Evolutionary conservation across 2,888 invertebrate genomes (phyloP), one percentile per base, ranked within the genome.

Genomic region (Acrobasis consociella): DNA sequence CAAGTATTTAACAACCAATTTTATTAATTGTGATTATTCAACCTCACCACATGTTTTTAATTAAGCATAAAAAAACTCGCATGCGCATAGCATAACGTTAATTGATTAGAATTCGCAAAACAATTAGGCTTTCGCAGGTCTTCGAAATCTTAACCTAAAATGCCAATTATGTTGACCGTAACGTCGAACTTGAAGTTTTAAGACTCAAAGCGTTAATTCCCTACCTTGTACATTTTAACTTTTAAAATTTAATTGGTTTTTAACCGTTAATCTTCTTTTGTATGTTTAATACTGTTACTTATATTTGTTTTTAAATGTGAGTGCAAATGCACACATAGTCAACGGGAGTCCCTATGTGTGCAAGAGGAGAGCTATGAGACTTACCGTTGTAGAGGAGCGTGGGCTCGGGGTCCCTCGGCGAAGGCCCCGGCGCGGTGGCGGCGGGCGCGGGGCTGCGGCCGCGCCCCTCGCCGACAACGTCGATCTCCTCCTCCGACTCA

Each of bases 401-500:
- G 77, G 95, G 95, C 83, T 95, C 92, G 87, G 95, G 86, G 87
- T 94, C 91, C 89, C 87, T 95, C 75, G 94, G 96, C 83, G 94
- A 95, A 82, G 95, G 96, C 85, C 95, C 95, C 76, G 95, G 96
- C 78, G 95, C 93, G 78, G 89, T 93, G 85, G 91, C 91, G 72
- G 90, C 93, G 75, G 89, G 92, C 76, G 91, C 91, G 75, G 91
- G 91, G 86, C 92, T 92, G 75, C 88, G 86, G 84, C 89, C 90
- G 86, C 91, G 90, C 87, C 96, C 96, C 83, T 96, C 96, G 71
- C 96, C 97, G 75, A 97, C 97, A 83, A 97, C 97, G 94, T 97
- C 97, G 93, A 97, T 96, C 93, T 97, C 97, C 91, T 97, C 97
- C 74, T 96, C 91, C 69, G 90, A 89, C 93, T 91, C 91, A 75